These are phyloP conservation scores for Hylia prasina DNA, from an alignment of 2,113 vertebrate genomes.

Conservation along the genomic window DNA sequence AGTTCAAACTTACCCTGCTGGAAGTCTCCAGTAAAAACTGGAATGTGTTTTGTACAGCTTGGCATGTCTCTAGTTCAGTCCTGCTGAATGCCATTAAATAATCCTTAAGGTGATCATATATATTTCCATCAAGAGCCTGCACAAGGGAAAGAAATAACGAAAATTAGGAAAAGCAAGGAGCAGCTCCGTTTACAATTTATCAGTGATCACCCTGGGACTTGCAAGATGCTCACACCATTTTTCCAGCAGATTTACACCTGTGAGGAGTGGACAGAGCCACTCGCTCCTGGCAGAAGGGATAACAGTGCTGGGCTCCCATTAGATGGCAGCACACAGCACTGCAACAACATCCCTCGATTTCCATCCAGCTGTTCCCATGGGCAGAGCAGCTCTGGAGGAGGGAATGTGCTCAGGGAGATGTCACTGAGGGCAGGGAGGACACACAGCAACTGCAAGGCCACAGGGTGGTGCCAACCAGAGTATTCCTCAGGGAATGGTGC, in stretches of 20 bases:
- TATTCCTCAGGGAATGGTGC: not conserved
- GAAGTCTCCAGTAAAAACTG: conserved; percentile 96
- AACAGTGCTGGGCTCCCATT: not conserved
- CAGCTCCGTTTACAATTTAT: fast-evolving
- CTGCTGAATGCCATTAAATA: conserved; percentile 93
- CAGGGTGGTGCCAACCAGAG: not conserved
- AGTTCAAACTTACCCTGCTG: conserved; percentile 81
- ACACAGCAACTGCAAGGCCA: not conserved
- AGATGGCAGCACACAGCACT: conserved; percentile 54
- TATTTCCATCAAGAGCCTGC: conserved; percentile 90
- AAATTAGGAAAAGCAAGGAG: not conserved
- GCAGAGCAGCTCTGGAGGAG: not conserved
- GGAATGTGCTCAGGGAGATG: not conserved
- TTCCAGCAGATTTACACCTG: not conserved
- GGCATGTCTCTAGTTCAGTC: conserved; percentile 92
- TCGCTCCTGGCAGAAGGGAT: not conserved
- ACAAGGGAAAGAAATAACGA: not conserved
- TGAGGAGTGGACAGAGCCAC: not conserved
- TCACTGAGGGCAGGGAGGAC: not conserved
- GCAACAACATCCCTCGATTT: not conserved
- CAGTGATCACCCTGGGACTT: fast-evolving
- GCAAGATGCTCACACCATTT: fast-evolving
- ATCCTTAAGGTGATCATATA: conserved; percentile 91
- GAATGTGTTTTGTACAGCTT: conserved; percentile 93
- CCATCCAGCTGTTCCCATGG: not conserved